A percentile compares a stretch with the other conserved stretches of the same genome.
These are phyloP conservation scores for Chymomyza amoena DNA, from an alignment of 2,888 invertebrate genomes.

Conservation along the genomic window DNA sequence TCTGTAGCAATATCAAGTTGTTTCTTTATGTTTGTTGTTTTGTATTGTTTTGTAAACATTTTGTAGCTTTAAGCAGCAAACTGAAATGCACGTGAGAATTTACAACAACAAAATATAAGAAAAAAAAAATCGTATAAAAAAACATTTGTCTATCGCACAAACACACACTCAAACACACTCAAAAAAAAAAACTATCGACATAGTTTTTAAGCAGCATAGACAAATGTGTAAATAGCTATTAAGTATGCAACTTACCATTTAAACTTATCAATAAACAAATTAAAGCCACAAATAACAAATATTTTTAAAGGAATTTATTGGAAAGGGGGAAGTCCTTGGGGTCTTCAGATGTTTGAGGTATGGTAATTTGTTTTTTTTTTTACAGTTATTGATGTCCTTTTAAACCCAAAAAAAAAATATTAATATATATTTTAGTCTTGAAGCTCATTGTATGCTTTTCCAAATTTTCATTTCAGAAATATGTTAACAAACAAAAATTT, in stretches of 20 bases:
- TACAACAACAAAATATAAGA: conserved; percentile 42
- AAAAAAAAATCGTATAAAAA: not conserved
- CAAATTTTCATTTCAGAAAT: too few relatives aligned
- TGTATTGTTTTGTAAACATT: conserved; percentile 40
- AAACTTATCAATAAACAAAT: conserved; percentile 59
- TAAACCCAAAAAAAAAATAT: too few relatives aligned
- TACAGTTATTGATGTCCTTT: too few relatives aligned
- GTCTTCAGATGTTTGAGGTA: too few relatives aligned
- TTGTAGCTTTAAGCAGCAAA: conserved; percentile 67
- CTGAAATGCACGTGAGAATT: conserved; percentile 73
- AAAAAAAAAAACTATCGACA: not conserved
- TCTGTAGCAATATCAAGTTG: not conserved
- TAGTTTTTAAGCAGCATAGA: conserved; percentile 20
- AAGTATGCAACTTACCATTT: conserved; percentile 56
- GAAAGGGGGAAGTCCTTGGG: too few relatives aligned
- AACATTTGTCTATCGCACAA: not conserved
- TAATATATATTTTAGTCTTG: too few relatives aligned
- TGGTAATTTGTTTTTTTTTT: too few relatives aligned
- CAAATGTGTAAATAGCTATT: conserved; percentile 60
- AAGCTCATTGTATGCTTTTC: too few relatives aligned
- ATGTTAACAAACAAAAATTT: too few relatives aligned
- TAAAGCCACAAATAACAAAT: not conserved
- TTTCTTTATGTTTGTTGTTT: conserved; percentile 27
- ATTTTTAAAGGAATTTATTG: not conserved
- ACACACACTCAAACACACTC: not conserved